These are phyloP conservation scores for Temnopleurus reevesii DNA, from an alignment of 53 echinoderm and acorn worm genomes.

Conservation along the genomic window DNA sequence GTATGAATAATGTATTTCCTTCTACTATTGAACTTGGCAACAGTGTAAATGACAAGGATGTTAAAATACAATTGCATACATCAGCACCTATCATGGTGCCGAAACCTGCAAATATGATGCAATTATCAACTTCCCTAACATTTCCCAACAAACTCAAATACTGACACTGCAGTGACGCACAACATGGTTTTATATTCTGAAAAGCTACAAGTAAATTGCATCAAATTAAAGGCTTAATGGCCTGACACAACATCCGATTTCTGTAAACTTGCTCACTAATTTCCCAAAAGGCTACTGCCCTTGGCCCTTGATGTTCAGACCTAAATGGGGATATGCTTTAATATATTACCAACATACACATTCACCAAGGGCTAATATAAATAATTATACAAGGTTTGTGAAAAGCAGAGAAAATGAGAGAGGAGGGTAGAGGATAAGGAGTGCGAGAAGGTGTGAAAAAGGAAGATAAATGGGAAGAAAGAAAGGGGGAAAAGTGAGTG, in stretches of 20 bases:
- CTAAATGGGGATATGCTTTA: not conserved
- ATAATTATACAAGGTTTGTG: not conserved
- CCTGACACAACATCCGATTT: slow-evolving; percentile 26
- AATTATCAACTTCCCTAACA: not conserved
- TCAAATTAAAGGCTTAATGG: slow-evolving; percentile 6
- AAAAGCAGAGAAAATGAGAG: not conserved
- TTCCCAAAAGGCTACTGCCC: slow-evolving; percentile 25
- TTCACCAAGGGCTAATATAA: too few relatives aligned
- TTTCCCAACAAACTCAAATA: not conserved
- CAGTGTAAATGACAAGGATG: too few relatives aligned
- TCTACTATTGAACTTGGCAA: too few relatives aligned
- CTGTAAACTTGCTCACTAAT: not conserved
- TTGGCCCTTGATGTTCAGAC: slow-evolving; percentile 18
- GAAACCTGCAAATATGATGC: not conserved
- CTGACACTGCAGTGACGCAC: not conserved
- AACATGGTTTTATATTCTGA: not conserved
- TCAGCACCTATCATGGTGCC: too few relatives aligned
- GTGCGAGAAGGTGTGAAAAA: too few relatives aligned
- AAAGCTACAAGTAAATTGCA: not conserved
- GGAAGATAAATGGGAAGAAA: too few relatives aligned
- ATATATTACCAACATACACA: not conserved
- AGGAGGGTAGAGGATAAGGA: not conserved
- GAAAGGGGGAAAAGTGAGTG: too few relatives aligned
- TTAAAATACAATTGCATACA: too few relatives aligned
- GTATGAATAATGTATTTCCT: too few relatives aligned